A percentile compares a stretch with the other conserved stretches of the same genome.
Evolutionary conservation across 2,888 invertebrate species (phyloP).

Genomic region (Acrobasis consociella): DNA sequence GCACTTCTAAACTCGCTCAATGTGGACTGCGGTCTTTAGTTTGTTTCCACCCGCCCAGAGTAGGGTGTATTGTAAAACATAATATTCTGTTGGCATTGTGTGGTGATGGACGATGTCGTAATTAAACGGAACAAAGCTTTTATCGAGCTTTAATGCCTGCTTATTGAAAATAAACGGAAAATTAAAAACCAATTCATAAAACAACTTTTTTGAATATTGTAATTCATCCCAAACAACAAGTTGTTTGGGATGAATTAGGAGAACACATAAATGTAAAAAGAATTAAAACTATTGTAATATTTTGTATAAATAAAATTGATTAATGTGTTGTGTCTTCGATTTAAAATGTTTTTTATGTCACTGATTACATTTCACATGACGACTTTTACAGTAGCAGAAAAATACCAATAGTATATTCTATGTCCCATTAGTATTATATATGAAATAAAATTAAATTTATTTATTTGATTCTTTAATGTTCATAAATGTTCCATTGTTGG

Average conservation of each 20-base stretch:
- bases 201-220: neutral
- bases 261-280: neutral
- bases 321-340: no score
- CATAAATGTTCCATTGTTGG: no score
- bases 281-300: neutral
- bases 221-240: no score
- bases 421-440: no score
- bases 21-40: neutral
- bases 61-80: slow-evolving; percentile 38
- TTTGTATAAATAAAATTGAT: no score
- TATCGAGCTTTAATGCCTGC: neutral
- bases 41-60: slow-evolving; percentile 3
- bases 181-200: slow-evolving; percentile 13
- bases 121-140: slow-evolving; percentile 59
- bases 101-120: slow-evolving; percentile 77
- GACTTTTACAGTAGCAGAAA: no score
- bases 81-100: slow-evolving; percentile 43
- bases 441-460: no score
- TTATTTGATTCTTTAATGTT: no score
- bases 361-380: no score
- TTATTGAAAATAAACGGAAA: slow-evolving; percentile 19
- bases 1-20: slow-evolving; percentile 27
- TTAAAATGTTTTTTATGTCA: no score
- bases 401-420: no score
- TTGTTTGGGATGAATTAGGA: no score